phyloP scores from a whole-genome alignment of 2,113 vertebrate genomes.

The Cercocebus atys region DNA sequence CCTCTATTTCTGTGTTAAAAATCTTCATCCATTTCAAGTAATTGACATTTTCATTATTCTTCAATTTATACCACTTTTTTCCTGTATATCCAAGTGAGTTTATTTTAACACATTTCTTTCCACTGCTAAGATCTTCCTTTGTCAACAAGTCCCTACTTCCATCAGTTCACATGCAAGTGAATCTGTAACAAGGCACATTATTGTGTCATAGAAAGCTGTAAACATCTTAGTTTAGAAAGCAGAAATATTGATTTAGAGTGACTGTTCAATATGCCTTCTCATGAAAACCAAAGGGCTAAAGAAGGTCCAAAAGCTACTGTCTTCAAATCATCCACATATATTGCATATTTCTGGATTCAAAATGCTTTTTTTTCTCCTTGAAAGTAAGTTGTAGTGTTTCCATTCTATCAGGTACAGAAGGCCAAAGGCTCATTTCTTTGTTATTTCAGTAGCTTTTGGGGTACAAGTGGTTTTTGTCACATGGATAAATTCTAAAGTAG shows the following conservation, averaged over 20 bases:
- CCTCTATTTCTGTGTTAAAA: background rate
- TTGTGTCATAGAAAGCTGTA: background rate
- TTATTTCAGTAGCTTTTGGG: too few relatives aligned
- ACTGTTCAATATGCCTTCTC: background rate
- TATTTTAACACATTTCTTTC: background rate
- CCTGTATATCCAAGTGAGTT: background rate
- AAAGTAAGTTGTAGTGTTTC: background rate
- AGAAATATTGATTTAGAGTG: background rate
- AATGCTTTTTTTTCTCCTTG: background rate
- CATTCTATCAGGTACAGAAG: background rate
- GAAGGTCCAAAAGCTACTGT: background rate
- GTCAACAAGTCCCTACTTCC: background rate
- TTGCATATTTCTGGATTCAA: background rate
- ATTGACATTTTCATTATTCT: conserved; percentile 15
- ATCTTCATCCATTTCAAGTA: background rate
- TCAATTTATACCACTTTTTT: background rate
- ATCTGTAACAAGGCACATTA: background rate
- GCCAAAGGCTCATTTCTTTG: background rate
- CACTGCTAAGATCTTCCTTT: background rate
- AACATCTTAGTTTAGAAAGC: background rate
- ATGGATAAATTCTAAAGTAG: too few relatives aligned
- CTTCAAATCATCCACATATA: background rate
- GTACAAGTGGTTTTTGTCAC: too few relatives aligned
- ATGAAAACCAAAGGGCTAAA: background rate
- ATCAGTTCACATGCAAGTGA: background rate